A percentile compares a stretch with the other conserved stretches of the same genome.
These are phyloP conservation scores for Ceratitis capitata DNA, from an alignment of 1,140 invertebrate genomes.

Conservation along the genomic window DNA sequence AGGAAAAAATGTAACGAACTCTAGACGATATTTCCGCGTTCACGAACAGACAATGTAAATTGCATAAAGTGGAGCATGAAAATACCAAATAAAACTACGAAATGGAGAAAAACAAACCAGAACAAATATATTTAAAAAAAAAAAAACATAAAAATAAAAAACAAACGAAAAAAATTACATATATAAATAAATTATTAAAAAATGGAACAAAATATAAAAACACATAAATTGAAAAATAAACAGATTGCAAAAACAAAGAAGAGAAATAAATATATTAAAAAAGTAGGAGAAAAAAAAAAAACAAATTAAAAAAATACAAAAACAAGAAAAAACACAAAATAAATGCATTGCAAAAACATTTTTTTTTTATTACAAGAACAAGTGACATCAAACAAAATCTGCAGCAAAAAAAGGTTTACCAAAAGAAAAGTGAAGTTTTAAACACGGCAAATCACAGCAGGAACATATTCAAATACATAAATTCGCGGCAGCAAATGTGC, in stretches of 20 bases:
- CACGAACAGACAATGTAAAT: not conserved
- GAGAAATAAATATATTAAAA: too few species aligned
- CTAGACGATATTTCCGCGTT: conserved; percentile 13
- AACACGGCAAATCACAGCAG: not conserved
- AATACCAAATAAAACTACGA: not conserved
- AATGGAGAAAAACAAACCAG: not conserved
- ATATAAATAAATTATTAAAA: not conserved
- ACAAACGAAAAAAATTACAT: not conserved
- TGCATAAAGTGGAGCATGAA: not conserved
- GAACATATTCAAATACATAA: not conserved
- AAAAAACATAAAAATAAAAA: not conserved
- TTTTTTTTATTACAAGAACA: too few species aligned
- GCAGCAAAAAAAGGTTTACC: too few species aligned
- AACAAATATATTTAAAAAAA: not conserved
- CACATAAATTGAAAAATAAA: not conserved
- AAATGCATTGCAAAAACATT: too few species aligned
- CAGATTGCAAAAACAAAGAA: too few species aligned
- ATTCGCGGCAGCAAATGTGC: not conserved
- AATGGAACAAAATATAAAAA: not conserved
- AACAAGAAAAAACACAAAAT: too few species aligned
- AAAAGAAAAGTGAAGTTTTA: too few species aligned
- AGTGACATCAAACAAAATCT: too few species aligned
- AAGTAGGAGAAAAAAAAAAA: not conserved
- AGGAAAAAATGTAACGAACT: not conserved
- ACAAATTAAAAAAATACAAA: not conserved